Conservation (phyloP, 1,140 invertebrate species). For the Hyphantria cunea region DNA sequence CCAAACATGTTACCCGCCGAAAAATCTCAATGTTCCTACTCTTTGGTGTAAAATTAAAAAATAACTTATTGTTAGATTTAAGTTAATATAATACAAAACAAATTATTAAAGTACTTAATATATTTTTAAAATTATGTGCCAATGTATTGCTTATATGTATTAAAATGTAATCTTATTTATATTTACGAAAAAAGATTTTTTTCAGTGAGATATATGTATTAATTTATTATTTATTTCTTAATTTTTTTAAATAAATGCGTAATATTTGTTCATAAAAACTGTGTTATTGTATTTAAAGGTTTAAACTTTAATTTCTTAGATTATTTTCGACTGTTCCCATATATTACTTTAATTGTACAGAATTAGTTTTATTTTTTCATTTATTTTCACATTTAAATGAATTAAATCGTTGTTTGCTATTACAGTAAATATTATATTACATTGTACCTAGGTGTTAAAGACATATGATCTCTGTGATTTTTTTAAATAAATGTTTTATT, state of each 20-base stretch:
- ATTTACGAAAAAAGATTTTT: constrained; percentile 18
- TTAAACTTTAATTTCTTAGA: no score
- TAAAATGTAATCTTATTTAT: neutral
- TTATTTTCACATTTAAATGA: neutral
- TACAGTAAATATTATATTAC: no score
- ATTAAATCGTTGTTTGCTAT: no score
- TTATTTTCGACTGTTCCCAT: no score
- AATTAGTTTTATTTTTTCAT: neutral
- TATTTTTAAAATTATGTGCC: neutral
- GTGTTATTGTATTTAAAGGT: no score
- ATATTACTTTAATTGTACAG: no score
- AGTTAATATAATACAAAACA: constrained; percentile 14
- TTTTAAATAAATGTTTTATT: constrained; percentile 34
- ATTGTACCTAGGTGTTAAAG: constrained; percentile 7
- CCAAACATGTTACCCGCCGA: constrained; percentile 28
- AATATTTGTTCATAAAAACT: no score
- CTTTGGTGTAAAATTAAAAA: constrained; percentile 13
- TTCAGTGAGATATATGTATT: neutral
- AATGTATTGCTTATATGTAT: constrained; percentile 2
- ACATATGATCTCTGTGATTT: constrained; percentile 37
- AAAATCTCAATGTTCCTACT: constrained; percentile 33
- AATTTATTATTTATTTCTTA: no score
- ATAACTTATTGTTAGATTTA: constrained; percentile 28
- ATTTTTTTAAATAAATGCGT: no score
- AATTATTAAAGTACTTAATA: constrained; percentile 25